A percentile compares a stretch with the other conserved stretches of the same genome.
phyloP scores from a whole-genome alignment of 2,888 invertebrate genomes.

The Athalia circularis region DNA sequence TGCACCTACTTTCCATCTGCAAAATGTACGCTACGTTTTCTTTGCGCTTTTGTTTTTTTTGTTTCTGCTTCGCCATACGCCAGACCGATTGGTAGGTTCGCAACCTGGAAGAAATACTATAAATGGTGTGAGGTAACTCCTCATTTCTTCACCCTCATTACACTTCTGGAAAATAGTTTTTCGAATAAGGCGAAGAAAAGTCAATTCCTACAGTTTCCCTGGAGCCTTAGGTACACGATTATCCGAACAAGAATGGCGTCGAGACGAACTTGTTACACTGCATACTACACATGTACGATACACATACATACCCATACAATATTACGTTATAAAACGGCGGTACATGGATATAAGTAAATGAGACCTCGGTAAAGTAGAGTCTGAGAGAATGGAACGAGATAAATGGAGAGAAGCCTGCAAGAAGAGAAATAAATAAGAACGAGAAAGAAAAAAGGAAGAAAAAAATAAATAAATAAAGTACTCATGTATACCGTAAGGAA shows the following conservation, averaged over 20 bases:
- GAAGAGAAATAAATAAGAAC: too few species aligned
- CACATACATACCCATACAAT: too few species aligned
- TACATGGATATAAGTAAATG: too few species aligned
- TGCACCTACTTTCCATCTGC: too few species aligned
- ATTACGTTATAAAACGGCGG: too few species aligned
- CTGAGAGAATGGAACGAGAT: too few species aligned
- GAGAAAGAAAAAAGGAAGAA: too few species aligned
- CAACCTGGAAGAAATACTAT: not conserved
- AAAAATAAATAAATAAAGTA: too few species aligned
- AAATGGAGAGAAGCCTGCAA: too few species aligned
- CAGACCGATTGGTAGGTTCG: not conserved
- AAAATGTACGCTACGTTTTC: not conserved
- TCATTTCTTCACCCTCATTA: not conserved
- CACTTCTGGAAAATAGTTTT: conserved; percentile 8
- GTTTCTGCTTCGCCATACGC: too few species aligned
- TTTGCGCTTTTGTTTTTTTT: not conserved
- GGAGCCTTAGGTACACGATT: not conserved
- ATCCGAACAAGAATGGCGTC: conserved; percentile 4
- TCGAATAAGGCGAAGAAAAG: conserved; percentile 10
- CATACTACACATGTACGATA: not conserved
- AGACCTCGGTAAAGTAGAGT: too few species aligned
- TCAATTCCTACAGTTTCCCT: not conserved
- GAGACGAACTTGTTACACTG: not conserved
- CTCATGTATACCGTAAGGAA: too few species aligned
- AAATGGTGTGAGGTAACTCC: not conserved